A percentile compares a stretch with the other conserved stretches of the same genome.
Conservation (phyloP, 2,797 vertebrate species). For the Heliangelus exortis region DNA sequence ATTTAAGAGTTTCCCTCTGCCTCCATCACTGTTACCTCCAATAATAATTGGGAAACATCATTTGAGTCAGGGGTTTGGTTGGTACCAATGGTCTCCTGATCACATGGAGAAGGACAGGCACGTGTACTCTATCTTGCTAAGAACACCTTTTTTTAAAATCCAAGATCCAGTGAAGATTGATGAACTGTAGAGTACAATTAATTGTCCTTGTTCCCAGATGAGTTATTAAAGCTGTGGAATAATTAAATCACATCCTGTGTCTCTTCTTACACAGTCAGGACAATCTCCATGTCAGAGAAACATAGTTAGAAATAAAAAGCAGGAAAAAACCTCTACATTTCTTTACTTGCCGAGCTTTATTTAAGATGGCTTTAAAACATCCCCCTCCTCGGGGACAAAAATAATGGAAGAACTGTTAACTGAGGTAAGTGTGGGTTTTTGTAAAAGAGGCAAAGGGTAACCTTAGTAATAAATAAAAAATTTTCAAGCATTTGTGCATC, state of each 20-base stretch:
- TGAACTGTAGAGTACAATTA: constrained; percentile 33
- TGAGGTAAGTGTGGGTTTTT: neutral
- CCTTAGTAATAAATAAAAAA: constrained; percentile 19
- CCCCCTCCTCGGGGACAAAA: neutral
- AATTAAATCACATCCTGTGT: constrained; percentile 27
- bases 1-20: neutral
- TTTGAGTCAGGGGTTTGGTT: neutral
- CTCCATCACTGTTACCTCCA: neutral
- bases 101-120: neutral
- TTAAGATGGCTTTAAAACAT: neutral
- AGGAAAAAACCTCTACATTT: neutral
- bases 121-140: neutral
- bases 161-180: constrained; percentile 15
- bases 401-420: neutral
- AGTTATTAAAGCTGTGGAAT: constrained; percentile 13
- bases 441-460: neutral
- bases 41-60: rapidly evolving
- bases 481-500: constrained; percentile 28
- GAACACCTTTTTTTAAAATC: neutral
- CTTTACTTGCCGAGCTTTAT: neutral
- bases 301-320: neutral
- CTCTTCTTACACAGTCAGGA: neutral
- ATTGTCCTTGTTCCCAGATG: constrained; percentile 15
- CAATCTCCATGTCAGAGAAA: neutral
- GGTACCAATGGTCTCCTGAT: neutral